Evolutionary conservation across 2,888 invertebrate species (phyloP), one percentile per base, ranked within the genome.

Genomic region (Agrilus biguttatus): DNA sequence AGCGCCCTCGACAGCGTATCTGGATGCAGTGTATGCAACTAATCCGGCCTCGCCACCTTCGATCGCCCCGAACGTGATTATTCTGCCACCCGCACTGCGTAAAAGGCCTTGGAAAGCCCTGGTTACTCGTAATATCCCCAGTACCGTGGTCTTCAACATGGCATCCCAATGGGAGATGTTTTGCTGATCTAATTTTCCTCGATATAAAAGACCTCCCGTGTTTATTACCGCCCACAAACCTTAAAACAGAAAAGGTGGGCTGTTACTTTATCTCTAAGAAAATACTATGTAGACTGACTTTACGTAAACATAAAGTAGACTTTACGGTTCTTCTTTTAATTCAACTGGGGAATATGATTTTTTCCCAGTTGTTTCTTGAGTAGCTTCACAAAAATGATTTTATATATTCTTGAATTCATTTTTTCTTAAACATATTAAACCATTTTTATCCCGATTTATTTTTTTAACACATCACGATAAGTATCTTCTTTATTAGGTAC

Each of bases 221-320:
- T 87, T 86, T 48, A 88, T 78, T 21, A 88, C 83, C 39, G 86
- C 85, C 78, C 85, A 83, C 43, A 84, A 72, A 47, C 83, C 83
- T 83, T 62, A 3, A 65, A 66, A 53, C 45, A 48, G 51, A 51
- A 48, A 39, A 8, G 23, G 13, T 8, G 14, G 8, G 7, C n/a
- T n/a, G 5, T 36, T 45, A 39, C 28, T 38, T 36, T 8, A 35
- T 5, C 2, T 6, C 6, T 8, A 23, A 23, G n/a, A 8, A 28
- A 28, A 10, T 28, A 10, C 2, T 28, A 4, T 4, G 17, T 3
- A 4, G 2, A 17, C 17, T 4, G 17, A 23, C 28, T 28, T 28
- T 28, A 28, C 10, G 10, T 28, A 28, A 1, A 28, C 8, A 28
- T 28, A 28, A 28, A 28, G 10, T 28, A 10, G 4, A 23, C 5